phyloP scores from a whole-genome alignment of 92 coral and sea anemone genomes.

The Virgularia gustaviana region DNA sequence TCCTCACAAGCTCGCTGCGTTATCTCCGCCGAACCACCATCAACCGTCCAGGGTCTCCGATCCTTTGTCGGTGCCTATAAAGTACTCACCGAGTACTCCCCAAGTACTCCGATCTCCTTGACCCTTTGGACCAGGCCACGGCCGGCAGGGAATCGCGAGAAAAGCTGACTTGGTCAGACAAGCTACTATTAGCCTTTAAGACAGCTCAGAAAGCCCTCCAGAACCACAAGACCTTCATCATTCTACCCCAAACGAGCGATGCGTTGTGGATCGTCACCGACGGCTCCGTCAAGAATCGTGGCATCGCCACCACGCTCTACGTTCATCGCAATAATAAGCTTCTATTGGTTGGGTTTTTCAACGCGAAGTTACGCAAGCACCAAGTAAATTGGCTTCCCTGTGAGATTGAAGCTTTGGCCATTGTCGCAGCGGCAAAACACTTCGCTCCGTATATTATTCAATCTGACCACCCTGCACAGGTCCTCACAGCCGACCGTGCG shows the following conservation, averaged over 20 bases:
- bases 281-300: slow-evolving; percentile 44
- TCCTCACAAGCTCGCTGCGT: slow-evolving; percentile 35
- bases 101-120: too few relatives aligned
- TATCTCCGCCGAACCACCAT: slow-evolving; percentile 34
- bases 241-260: slow-evolving; percentile 28
- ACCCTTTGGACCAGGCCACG: slow-evolving; percentile 1
- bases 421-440: background rate
- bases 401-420: background rate
- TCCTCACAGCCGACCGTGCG: background rate
- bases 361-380: slow-evolving; percentile 36
- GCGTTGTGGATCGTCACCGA: slow-evolving; percentile 50
- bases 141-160: slow-evolving; percentile 26
- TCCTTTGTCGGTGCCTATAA: slow-evolving; percentile 42
- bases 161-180: slow-evolving; percentile 7
- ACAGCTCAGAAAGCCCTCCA: background rate
- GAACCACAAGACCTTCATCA: slow-evolving; percentile 20
- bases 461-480: background rate
- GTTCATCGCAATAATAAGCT: slow-evolving; percentile 9
- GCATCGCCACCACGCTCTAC: slow-evolving; percentile 46
- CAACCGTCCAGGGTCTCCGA: slow-evolving; percentile 41
- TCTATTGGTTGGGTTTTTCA: slow-evolving; percentile 36
- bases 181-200: slow-evolving; percentile 11
- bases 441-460: background rate
- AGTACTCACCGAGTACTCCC: too few relatives aligned
- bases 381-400: too few relatives aligned